These are phyloP conservation scores for Dufourea novaeangliae DNA, from an alignment of 1,140 invertebrate genomes.

Conservation along the genomic window DNA sequence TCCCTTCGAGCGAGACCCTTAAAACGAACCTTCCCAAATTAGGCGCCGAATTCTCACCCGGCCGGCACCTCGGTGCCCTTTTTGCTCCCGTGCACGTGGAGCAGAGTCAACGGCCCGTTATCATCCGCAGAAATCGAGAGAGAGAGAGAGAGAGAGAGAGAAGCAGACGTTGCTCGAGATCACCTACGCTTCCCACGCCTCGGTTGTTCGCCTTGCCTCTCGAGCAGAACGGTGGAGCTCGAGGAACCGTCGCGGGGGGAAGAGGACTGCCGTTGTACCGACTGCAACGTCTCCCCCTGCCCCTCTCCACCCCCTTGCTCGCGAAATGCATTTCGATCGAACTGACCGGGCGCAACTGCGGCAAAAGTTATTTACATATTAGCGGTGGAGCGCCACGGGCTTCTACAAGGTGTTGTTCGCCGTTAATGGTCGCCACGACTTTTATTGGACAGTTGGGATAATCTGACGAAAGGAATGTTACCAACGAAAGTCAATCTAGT, in stretches of 20 bases:
- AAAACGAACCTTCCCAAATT: constrained; percentile 59
- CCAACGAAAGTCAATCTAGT: too few species aligned
- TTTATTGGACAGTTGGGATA: too few species aligned
- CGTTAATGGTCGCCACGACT: too few species aligned
- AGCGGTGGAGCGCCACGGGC: too few species aligned
- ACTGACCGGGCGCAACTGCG: neutral
- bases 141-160: too few species aligned
- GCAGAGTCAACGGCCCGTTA: constrained; percentile 59
- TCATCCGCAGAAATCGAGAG: constrained; percentile 49
- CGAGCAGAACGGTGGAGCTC: neutral
- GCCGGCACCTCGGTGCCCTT: constrained; percentile 33
- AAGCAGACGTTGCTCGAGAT: constrained; percentile 29
- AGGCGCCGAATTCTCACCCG: constrained; percentile 63
- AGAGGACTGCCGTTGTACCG: too few species aligned
- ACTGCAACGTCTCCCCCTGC: too few species aligned
- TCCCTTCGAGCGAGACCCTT: constrained; percentile 20
- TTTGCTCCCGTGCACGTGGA: constrained; percentile 58
- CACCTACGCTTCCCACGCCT: constrained; percentile 60
- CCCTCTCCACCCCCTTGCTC: too few species aligned
- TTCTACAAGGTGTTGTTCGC: too few species aligned
- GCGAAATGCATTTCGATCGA: neutral
- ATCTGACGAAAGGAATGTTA: too few species aligned
- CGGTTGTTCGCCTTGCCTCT: neutral
- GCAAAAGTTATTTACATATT: neutral
- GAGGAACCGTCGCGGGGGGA: too few species aligned